A percentile compares a stretch with the other conserved stretches of the same genome.
These are phyloP conservation scores for Cosmia trapezina DNA, from an alignment of 2,888 invertebrate genomes.

Conservation along the genomic window DNA sequence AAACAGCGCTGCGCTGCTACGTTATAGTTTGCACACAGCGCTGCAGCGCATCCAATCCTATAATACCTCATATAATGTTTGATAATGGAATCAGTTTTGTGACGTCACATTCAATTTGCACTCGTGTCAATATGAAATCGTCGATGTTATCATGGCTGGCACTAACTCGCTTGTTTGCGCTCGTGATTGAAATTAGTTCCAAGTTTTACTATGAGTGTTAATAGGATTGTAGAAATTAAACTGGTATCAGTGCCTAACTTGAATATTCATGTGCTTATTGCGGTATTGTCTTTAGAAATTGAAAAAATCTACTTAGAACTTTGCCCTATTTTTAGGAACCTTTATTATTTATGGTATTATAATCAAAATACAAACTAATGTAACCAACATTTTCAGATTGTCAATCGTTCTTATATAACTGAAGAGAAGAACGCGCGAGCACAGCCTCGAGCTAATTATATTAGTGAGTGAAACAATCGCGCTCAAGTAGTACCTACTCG, in stretches of 20 bases:
- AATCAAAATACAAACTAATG: too few relatives aligned
- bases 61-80: conserved; percentile 40
- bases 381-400: too few relatives aligned
- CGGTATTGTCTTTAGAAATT: background rate
- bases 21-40: conserved; percentile 6
- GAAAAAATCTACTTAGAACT: too few relatives aligned
- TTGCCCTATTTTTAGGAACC: too few relatives aligned
- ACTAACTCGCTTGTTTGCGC: conserved; percentile 4
- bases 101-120: conserved; percentile 27
- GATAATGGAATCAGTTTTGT: conserved; percentile 47
- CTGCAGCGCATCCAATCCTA: conserved; percentile 19
- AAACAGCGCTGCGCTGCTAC: conserved; percentile 35
- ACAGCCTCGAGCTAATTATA: too few relatives aligned
- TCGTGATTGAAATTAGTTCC: conserved; percentile 25
- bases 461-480: too few relatives aligned
- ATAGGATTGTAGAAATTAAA: background rate
- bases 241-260: background rate
- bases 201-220: background rate
- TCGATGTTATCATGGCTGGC: conserved; percentile 1
- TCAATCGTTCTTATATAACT: too few relatives aligned
- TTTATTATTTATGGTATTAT: too few relatives aligned
- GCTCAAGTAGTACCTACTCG: too few relatives aligned
- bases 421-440: too few relatives aligned
- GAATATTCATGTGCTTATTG: too few relatives aligned
- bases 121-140: conserved; percentile 14